Evolutionary conservation across 2,888 invertebrate genomes (phyloP).

Genomic region (Acrocyrtus sp.): DNA sequence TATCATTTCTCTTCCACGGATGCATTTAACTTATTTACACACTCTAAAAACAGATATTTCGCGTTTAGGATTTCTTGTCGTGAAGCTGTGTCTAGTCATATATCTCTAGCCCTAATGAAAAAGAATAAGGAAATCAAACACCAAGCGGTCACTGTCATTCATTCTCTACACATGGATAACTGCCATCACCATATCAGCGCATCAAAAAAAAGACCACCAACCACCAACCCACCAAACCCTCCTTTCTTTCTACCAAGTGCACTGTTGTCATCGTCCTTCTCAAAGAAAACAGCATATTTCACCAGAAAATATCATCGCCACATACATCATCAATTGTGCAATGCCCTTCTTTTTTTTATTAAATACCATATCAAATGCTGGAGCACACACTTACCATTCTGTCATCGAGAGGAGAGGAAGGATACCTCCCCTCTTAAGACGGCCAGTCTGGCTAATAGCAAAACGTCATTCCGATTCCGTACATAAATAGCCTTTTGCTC

Average conservation of each 20-base stretch:
- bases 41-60: not conserved
- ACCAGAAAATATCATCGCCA: conserved; percentile 20
- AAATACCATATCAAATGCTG: conserved; percentile 44
- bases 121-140: conserved; percentile 49
- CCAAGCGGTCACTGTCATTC: conserved; percentile 45
- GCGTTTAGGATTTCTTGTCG: not conserved
- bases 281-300: conserved; percentile 15
- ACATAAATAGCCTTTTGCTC: not conserved
- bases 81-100: not conserved
- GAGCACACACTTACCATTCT: conserved; percentile 42
- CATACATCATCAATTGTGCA: conserved; percentile 37
- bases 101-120: conserved; percentile 40
- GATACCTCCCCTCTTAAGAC: conserved; percentile 7
- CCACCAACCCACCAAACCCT: not conserved
- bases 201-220: not conserved
- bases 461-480: not conserved
- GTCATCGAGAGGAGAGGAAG: too few relatives aligned
- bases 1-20: not conserved
- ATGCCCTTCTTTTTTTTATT: conserved; percentile 21
- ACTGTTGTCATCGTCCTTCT: conserved; percentile 19
- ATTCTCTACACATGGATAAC: conserved; percentile 23
- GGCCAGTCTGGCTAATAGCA: not conserved
- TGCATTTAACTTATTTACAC: not conserved
- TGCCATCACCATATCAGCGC: conserved; percentile 28
- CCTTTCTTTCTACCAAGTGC: too few relatives aligned